phyloP scores from a whole-genome alignment of 1,140 invertebrate genomes.

The Leptinotarsa lineolata region DNA sequence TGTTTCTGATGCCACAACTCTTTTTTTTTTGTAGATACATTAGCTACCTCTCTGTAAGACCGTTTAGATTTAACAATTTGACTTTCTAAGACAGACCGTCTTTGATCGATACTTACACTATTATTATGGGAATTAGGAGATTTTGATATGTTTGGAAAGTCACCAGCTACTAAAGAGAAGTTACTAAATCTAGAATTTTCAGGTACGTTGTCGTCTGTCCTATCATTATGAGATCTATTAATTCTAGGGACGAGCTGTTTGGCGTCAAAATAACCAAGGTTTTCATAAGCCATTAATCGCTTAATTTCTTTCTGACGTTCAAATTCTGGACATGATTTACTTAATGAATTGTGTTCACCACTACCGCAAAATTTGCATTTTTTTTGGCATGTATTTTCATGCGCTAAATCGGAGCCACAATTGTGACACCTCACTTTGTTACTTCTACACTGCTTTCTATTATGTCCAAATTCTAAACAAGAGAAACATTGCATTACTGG shows the following conservation, averaged over 20 bases:
- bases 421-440: not conserved
- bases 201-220: not conserved
- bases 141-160: not conserved
- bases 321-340: slow-evolving; percentile 16
- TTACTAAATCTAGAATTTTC: not conserved
- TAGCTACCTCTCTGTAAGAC: slow-evolving; percentile 6
- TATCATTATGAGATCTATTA: not conserved
- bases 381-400: not conserved
- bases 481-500: slow-evolving; percentile 18
- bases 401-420: not conserved
- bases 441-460: not conserved
- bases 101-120: not conserved
- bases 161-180: not conserved
- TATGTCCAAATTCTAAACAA: slow-evolving; percentile 17
- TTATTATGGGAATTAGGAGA: not conserved
- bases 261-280: slow-evolving; percentile 27
- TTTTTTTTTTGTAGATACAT: not conserved
- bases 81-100: not conserved
- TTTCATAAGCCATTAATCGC: slow-evolving; percentile 28
- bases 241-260: slow-evolving; percentile 1
- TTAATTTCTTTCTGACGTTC: slow-evolving; percentile 17
- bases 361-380: slow-evolving; percentile 16
- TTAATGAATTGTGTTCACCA: slow-evolving; percentile 6
- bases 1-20: not conserved
- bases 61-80: not conserved